A percentile compares a stretch with the other conserved stretches of the same genome.
Evolutionary conservation across 2,113 vertebrate species (phyloP).

Genomic region (Seriola quinqueradiata): DNA sequence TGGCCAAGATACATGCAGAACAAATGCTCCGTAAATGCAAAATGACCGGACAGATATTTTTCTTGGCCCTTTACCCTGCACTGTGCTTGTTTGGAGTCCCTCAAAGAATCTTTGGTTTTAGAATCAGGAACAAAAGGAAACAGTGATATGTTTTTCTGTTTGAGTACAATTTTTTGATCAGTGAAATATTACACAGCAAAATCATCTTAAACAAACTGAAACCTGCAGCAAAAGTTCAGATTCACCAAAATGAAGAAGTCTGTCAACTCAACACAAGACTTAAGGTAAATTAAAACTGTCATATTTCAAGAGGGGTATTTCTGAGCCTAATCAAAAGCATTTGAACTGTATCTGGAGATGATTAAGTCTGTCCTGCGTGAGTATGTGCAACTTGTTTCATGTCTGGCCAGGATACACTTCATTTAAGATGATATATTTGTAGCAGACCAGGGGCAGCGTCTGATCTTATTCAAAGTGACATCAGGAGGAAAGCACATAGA

Average conservation of each 20-base stretch:
- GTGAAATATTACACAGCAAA: conserved; percentile 6
- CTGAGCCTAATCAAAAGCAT: conserved; percentile 29
- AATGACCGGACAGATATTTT: conserved; percentile 36
- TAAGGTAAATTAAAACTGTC: conserved; percentile 20
- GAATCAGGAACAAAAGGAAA: conserved; percentile 7
- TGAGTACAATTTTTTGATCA: conserved; percentile 8
- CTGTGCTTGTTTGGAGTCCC: neutral
- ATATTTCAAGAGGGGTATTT: conserved; percentile 14
- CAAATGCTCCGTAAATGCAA: conserved; percentile 28
- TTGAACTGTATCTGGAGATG: conserved; percentile 50
- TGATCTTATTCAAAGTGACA: conserved; percentile 50
- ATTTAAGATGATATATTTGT: conserved; percentile 53
- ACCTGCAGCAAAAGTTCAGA: neutral
- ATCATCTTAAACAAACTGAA: neutral
- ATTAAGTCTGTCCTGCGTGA: conserved; percentile 53
- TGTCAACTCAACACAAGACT: neutral
- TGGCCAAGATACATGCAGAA: neutral
- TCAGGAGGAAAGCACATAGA: conserved; percentile 13
- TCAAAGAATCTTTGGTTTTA: conserved; percentile 17
- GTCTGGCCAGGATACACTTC: conserved; percentile 60
- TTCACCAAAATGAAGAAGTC: neutral
- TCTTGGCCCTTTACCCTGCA: neutral
- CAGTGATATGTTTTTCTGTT: neutral
- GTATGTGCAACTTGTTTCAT: conserved; percentile 50
- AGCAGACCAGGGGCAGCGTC: conserved; percentile 24